A percentile compares a stretch with the other conserved stretches of the same genome.
Conservation (phyloP, 2,113 vertebrate species). For the Tenebrosternarchus preto region DNA sequence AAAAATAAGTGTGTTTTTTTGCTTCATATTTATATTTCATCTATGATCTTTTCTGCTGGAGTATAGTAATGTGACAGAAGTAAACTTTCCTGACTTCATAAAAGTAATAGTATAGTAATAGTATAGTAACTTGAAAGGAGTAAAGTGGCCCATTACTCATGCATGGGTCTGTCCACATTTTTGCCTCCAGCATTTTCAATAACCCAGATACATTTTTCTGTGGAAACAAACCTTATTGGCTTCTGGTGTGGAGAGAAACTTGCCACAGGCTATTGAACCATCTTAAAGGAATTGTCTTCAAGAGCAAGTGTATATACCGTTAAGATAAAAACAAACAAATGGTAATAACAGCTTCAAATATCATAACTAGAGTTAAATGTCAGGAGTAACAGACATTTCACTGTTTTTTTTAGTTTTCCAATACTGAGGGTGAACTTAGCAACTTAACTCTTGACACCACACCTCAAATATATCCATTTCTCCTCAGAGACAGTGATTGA, state of each 20-base stretch:
- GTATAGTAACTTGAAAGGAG: too few relatives aligned
- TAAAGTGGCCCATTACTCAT: too few relatives aligned
- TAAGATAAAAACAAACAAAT: neutral
- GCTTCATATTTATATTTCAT: too few relatives aligned
- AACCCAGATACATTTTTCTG: neutral
- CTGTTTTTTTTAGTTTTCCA: too few relatives aligned
- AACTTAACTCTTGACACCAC: slow-evolving; percentile 15
- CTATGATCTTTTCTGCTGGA: too few relatives aligned
- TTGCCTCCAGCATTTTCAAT: neutral
- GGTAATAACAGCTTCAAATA: too few relatives aligned
- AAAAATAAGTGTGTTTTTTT: too few relatives aligned
- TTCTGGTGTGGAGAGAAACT: slow-evolving; percentile 7
- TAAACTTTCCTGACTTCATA: too few relatives aligned
- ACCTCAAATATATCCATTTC: neutral
- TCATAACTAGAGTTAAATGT: too few relatives aligned
- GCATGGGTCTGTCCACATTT: neutral
- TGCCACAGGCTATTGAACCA: neutral
- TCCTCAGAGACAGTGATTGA: neutral
- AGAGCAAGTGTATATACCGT: neutral
- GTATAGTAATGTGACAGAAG: too few relatives aligned
- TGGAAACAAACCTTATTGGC: neutral
- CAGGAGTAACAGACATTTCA: too few relatives aligned
- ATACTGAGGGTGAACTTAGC: neutral
- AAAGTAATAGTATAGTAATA: too few relatives aligned
- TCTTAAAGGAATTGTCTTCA: neutral